These are phyloP conservation scores for Drosophila rubida DNA, from an alignment of 2,888 invertebrate genomes.

Conservation along the genomic window DNA sequence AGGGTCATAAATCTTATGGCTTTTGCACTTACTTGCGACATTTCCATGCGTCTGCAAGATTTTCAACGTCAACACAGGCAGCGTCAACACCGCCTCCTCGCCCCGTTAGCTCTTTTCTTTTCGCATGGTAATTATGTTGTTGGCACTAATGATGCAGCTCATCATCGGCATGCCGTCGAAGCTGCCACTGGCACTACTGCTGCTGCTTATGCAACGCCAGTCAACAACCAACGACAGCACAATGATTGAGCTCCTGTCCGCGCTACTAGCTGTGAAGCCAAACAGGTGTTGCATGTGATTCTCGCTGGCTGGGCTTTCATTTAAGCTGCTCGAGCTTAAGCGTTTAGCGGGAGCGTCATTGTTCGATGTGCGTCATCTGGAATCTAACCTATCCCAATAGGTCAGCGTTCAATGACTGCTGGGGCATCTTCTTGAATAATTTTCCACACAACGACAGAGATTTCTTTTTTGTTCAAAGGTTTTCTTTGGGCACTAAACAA, in stretches of 20 bases:
- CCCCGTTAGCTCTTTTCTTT: conserved; percentile 43
- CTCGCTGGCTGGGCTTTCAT: conserved; percentile 13
- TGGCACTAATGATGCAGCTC: conserved; percentile 63
- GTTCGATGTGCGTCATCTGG: not conserved
- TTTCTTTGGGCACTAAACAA: conserved; percentile 21
- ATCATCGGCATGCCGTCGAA: conserved; percentile 55
- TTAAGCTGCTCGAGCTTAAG: conserved; percentile 3
- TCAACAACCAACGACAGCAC: conserved; percentile 13
- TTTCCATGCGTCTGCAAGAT: conserved; percentile 47
- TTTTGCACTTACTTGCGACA: conserved; percentile 55
- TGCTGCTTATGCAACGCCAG: conserved; percentile 59
- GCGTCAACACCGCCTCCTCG: no score
- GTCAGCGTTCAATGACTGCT: conserved; percentile 28
- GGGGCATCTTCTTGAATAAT: conserved; percentile 8
- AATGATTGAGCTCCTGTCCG: conserved; percentile 23
- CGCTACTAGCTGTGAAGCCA: conserved; percentile 11
- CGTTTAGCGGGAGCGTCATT: not conserved
- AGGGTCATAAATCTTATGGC: conserved; percentile 62
- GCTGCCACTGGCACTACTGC: conserved; percentile 31
- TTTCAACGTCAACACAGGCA: conserved; percentile 23
- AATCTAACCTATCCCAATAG: conserved; percentile 25
- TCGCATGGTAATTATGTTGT: conserved; percentile 72
- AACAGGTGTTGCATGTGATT: conserved; percentile 32
- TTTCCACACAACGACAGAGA: conserved; percentile 34
- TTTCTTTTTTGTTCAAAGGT: conserved; percentile 30